Conservation (phyloP, 2,113 vertebrate species). For the Pteropus alecto region DNA sequence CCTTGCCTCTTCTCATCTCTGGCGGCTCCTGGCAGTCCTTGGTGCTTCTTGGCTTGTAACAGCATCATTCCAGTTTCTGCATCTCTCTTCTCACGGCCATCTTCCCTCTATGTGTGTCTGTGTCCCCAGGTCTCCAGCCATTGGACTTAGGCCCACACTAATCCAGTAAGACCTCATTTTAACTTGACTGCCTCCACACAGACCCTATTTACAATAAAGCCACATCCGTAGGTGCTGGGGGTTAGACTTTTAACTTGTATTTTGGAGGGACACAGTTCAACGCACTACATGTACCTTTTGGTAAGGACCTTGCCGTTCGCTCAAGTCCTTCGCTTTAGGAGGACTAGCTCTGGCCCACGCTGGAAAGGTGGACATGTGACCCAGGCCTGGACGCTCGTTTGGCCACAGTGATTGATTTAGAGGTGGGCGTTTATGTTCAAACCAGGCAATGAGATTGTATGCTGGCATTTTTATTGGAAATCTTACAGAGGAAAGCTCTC, state of each 20-base stretch:
- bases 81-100: not conserved
- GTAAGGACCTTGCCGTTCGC: not conserved
- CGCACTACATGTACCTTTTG: not conserved
- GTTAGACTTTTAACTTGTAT: not conserved
- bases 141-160: not conserved
- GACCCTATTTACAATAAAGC: not conserved
- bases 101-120: not conserved
- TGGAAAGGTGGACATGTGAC: not conserved
- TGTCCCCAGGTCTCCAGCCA: not conserved
- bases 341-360: too few species aligned
- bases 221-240: not conserved
- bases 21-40: not conserved
- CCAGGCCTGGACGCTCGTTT: not conserved
- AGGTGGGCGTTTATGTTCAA: not conserved
- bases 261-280: not conserved
- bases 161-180: not conserved
- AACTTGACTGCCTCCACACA: not conserved
- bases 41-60: not conserved
- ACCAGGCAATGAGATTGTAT: not conserved
- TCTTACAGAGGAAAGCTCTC: not conserved
- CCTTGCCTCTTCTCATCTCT: not conserved
- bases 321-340: not conserved
- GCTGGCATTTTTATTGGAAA: not conserved
- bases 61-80: not conserved
- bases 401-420: not conserved